These are phyloP conservation scores for Callyntrura guangdongensis DNA, from an alignment of 2,888 invertebrate genomes.

Conservation along the genomic window DNA sequence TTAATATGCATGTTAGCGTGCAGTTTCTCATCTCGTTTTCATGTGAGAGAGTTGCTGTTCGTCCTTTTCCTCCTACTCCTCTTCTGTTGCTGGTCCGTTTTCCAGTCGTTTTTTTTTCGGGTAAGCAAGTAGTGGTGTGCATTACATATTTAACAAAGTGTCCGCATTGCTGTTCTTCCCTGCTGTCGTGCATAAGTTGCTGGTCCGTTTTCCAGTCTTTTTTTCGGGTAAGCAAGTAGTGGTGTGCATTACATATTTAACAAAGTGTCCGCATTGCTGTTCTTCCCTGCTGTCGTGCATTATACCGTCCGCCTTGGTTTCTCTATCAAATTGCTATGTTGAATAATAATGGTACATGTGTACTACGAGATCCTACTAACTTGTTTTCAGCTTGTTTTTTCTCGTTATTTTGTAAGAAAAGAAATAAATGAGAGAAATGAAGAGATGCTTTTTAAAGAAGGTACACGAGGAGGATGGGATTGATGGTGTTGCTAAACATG, in stretches of 20 bases:
- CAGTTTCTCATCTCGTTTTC: not conserved
- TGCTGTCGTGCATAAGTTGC: not conserved
- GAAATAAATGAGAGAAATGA: not conserved
- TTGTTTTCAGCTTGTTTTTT: not conserved
- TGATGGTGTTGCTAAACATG: not conserved
- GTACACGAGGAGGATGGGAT: not conserved
- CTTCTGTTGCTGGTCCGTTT: constrained; percentile 12
- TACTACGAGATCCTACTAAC: not conserved
- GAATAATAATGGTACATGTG: too few relatives aligned
- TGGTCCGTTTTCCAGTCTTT: constrained; percentile 36
- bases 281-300: constrained; percentile 28
- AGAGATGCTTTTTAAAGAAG: too few relatives aligned
- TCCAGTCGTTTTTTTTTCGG: constrained; percentile 39
- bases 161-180: constrained; percentile 72
- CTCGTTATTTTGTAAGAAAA: too few relatives aligned
- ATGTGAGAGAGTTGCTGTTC: not conserved
- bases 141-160: constrained; percentile 72
- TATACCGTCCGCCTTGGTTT: too few relatives aligned
- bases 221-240: not conserved
- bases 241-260: constrained; percentile 68
- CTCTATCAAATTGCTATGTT: too few relatives aligned
- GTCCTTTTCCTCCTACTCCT: constrained; percentile 2
- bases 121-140: constrained; percentile 45
- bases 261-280: constrained; percentile 77
- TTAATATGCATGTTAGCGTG: not conserved